Conservation (phyloP, 2,113 vertebrate genomes). For the Parus major region DNA sequence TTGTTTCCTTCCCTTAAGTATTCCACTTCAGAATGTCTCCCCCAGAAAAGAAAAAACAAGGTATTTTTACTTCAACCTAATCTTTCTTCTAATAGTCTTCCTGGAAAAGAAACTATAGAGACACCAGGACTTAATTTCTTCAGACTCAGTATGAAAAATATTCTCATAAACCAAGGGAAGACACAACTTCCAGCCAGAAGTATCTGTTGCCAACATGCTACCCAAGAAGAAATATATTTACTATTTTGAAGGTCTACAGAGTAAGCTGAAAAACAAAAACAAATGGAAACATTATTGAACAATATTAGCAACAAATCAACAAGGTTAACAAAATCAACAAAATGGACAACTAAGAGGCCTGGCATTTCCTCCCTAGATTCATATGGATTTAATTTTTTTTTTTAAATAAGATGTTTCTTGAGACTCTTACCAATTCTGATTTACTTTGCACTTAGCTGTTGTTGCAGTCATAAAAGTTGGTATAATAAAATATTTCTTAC, state of each 20-base stretch:
- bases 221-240: not conserved
- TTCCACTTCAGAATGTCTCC: not conserved
- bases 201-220: not conserved
- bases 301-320: not conserved
- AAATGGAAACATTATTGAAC: not conserved
- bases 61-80: not conserved
- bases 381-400: not conserved
- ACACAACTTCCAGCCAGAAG: not conserved
- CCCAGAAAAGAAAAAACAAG: not conserved
- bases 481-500: not conserved
- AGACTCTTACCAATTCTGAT: not conserved
- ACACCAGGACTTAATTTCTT: not conserved
- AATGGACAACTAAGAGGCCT: not conserved
- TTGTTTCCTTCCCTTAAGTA: not conserved
- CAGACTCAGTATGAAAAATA: not conserved
- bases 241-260: not conserved
- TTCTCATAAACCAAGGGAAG: not conserved
- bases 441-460: not conserved
- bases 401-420: not conserved
- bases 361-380: not conserved
- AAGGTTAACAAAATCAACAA: not conserved
- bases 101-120: not conserved
- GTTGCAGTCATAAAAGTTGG: not conserved
- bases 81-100: not conserved
- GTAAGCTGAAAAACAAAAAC: not conserved